Base-by-base conservation (phyloP, 2,888 invertebrate species). In the Proisotoma minuta region DNA sequence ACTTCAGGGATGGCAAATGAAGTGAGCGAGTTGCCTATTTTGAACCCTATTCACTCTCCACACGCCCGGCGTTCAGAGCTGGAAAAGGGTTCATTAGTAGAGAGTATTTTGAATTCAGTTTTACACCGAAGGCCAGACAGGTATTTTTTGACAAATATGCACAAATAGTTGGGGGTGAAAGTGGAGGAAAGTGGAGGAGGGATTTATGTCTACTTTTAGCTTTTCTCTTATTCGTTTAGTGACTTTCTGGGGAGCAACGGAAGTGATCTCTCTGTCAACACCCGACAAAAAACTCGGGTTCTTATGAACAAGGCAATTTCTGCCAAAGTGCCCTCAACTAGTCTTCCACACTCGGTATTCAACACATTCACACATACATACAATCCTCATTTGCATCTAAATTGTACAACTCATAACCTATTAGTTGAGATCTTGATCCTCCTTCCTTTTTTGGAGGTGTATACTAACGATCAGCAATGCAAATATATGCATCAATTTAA, bases 241-340 rank as follows among this genome's bases (percentile, higher is more conserved):
- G 56, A 56, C 43, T 56, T 57, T 54, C 63, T 62, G 54, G 65
- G 66, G 40, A 69, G 66, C 59, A 59, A 57, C 40, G 63, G 66
- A 59, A 69, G 69, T 59, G 69, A 69, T 47, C 57, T 53, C 24
- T 64, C 53, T 57, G 58, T 67, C 48, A 54, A 53, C 40, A 28
- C 58, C 60, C 59, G 52, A 40, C 27, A 56, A 59, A 47, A 28
- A 60, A 50, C 57, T 64, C 22, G 43, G 61, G 59, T 23, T 51
- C 66, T 40, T 26, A 62, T 53, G 67, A 59, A 26, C 39, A 67
- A 61, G 54, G 49, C 59, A 20, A 60, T 66, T 50, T 48, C 59
- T 47, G 65, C 62, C 48, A 66, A 63, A 22, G 60, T 64, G 12
- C 56, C 65, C 15, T 18, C 39, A 49, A 59, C 58, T 43, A 57